Evolutionary conservation across 2,888 invertebrate genomes (phyloP), one percentile per base, ranked within the genome.

Genomic region (Erebia palarica): DNA sequence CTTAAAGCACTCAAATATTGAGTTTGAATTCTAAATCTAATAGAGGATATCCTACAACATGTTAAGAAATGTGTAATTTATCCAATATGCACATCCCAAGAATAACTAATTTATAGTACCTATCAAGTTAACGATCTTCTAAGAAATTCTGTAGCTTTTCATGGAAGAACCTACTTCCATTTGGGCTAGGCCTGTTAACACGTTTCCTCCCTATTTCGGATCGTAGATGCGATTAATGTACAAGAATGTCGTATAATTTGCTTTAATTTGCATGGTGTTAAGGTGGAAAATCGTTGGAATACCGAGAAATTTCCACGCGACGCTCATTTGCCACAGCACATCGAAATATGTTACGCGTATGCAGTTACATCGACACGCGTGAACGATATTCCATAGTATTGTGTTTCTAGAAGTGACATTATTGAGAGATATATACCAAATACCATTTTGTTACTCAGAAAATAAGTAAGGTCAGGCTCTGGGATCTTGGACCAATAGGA

Each of bases 321-420:
- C 83, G 85, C 86, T 87, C 86, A 87, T 88, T 89, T 86, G 83
- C 84, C 75, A 79, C 76, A 80, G 85, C 86, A 86, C 82, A 86
- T 86, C 85, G 83, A 80, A 79, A 79, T 87, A 77, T 84, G 86
- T 86, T 86, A 86, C 86, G 89, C 86, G 86, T 88, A 80, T 82
- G 83, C 47, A 49, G 70, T 70, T 60, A 70, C 70, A 82, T 82
- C 86, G 83, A 82, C 77, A 78, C 79, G 75, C 79, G 68, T 67
- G 72, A 73, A 76, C 78, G 76, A 82, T 79, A 76, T 79, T 80
- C 27, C 3, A 27, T 27, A 27, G 27, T 79, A 21, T 21, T 58
- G 14, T 57, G 9, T 78, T 53, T 77, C 68, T 76, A 65, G 73
- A 76, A 74, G 61, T 57, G 70, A 36, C 47, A 18, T 27, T 9